Evolutionary conservation across 2,113 vertebrate genomes (phyloP), one percentile per base, ranked within the genome.

Genomic region (Lophochroa leadbeateri): DNA sequence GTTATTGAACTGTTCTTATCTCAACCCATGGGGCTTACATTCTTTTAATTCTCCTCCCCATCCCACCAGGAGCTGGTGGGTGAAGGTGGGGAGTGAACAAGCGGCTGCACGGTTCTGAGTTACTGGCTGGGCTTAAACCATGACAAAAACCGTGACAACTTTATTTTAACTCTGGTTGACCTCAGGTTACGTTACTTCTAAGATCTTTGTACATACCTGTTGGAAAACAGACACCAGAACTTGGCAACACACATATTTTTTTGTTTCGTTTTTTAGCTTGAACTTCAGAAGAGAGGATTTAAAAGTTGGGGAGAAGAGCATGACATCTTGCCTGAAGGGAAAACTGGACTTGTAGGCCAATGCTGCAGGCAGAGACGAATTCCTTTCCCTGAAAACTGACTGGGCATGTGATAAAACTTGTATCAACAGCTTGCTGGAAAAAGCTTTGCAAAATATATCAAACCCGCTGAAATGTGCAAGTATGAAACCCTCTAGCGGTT

Each of bases 401-500:
- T 18, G 33, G n/a, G 46, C 5, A 10, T 3, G 9, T 58, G 52
- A 63, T 35, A 93, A 74, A 89, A 58, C 17, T 20, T 23, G 7
- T 20, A 17, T 18, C 31, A 67, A 61, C 17, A 75, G 64, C 55
- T 52, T 6, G n/a, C 49, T 5, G 14, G 53, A 20, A 19, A 75
- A 83, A 72, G n/a, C 47, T 80, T 50, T 39, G 24, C 37, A 81
- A 83, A 88, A 68, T 13, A 3, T 6, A 71, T 35, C 37, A 31
- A 86, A 82, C 23, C 5, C n/a, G 49, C 8, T 11, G 37, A 81
- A 88, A 88, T 5, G 29, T 78, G 80, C 41, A 29, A 64, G 76
- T 71, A 46, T 0, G 57, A 82, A 82, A 69, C 94, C 90, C 90
- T 91, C 95, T 94, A 92, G 94, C 76, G 95, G 96, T 9, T 69